Evolutionary conservation across 2,113 vertebrate species (phyloP).

Genomic region (Felis catus): F.catus_Fca126_mat1.0 CM031413.1:138042001-138042500

Average conservation of each 20-base stretch:
- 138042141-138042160: not conserved
- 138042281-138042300: slow-evolving; percentile 19
- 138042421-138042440: not conserved
- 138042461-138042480: not conserved
- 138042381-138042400: not conserved
- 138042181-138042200: not conserved
- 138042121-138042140: not conserved
- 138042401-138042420: not conserved
- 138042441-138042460: not conserved
- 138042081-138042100: not conserved
- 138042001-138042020: not conserved
- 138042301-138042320: not conserved
- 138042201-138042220: not conserved
- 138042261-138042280: not conserved
- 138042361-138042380: not conserved
- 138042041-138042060: not conserved
- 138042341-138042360: not conserved
- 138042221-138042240: not conserved
- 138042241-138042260: not conserved
- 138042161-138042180: not conserved
- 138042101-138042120: not conserved
- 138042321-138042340: not conserved
- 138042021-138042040: not conserved
- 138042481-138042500: not conserved
- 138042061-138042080: not conserved